Conservation (phyloP, 2,113 vertebrate genomes). For the Mola mola region DNA sequence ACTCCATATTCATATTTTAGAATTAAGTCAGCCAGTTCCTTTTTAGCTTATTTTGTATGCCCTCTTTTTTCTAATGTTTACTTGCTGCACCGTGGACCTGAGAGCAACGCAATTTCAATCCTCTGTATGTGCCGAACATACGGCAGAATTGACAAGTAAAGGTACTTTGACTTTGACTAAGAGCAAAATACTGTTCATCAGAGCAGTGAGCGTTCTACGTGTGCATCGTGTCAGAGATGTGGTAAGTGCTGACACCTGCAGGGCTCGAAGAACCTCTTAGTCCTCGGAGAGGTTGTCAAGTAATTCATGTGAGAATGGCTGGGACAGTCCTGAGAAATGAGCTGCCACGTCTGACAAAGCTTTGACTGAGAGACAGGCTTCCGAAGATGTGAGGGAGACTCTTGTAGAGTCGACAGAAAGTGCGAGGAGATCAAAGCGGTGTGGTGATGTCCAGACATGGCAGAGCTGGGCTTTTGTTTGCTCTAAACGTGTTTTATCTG, state of each 20-base stretch:
- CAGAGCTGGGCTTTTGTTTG: slow-evolving; percentile 60
- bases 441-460: slow-evolving; percentile 42
- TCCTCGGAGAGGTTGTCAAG: slow-evolving; percentile 53
- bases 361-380: slow-evolving; percentile 57
- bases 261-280: slow-evolving; percentile 51
- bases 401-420: slow-evolving; percentile 41
- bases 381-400: slow-evolving; percentile 60
- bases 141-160: no score
- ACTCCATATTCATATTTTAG: no score
- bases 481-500: slow-evolving; percentile 67
- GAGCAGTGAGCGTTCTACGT: slow-evolving; percentile 19
- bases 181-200: slow-evolving; percentile 11
- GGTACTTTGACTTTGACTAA: no score
- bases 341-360: slow-evolving; percentile 51
- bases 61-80: no score
- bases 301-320: slow-evolving; percentile 64
- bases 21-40: no score
- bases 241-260: slow-evolving; percentile 47
- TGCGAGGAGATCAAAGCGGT: slow-evolving; percentile 63
- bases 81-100: no score
- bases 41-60: no score
- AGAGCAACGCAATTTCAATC: no score
- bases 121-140: no score
- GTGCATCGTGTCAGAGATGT: slow-evolving; percentile 26
- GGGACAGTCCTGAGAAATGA: slow-evolving; percentile 41